phyloP scores from a whole-genome alignment of 2,113 vertebrate genomes.

The Recurvirostra avosetta region DNA sequence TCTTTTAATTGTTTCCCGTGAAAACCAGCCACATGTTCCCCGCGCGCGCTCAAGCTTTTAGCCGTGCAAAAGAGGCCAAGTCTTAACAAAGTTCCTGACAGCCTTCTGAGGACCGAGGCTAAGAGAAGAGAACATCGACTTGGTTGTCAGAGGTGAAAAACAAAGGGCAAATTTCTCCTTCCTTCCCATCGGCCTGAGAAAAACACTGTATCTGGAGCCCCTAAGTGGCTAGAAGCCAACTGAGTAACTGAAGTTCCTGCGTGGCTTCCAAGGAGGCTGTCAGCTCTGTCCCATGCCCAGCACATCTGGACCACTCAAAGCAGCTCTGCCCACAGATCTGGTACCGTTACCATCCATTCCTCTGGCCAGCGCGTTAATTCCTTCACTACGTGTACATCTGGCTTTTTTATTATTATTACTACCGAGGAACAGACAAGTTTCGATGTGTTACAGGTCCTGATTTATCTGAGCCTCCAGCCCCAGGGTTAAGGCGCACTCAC shows the following conservation, averaged over 20 bases:
- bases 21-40: background rate
- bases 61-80: background rate
- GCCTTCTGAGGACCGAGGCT: background rate
- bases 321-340: too few relatives aligned
- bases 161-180: background rate
- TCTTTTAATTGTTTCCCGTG: background rate
- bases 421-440: background rate
- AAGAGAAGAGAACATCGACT: background rate
- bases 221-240: fast-evolving
- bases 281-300: background rate
- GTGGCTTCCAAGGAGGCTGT: too few relatives aligned
- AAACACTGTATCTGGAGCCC: background rate
- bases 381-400: background rate
- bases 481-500: background rate
- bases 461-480: background rate
- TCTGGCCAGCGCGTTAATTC: background rate
- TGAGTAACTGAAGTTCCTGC: background rate
- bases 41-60: background rate
- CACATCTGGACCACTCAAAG: too few relatives aligned
- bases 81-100: background rate
- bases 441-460: background rate
- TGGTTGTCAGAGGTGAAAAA: background rate
- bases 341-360: background rate
- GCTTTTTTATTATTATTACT: background rate
- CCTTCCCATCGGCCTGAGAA: background rate